Evolutionary conservation across 2,888 invertebrate species (phyloP).

Genomic region (Allolobophora icterica): DNA sequence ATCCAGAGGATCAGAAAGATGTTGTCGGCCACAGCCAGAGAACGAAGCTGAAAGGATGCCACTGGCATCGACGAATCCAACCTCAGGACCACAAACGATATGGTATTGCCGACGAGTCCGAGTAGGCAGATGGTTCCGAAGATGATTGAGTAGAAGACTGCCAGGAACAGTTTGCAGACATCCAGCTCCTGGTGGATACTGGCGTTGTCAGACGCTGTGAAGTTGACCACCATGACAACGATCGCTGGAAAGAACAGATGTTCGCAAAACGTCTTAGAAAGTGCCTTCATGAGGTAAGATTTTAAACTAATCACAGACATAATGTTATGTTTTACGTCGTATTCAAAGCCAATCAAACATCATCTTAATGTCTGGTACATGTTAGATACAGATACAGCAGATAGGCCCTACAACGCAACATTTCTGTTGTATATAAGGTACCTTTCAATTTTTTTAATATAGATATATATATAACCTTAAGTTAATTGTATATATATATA

Average conservation of each 20-base stretch:
- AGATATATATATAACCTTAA: too few relatives aligned
- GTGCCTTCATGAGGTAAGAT: too few relatives aligned
- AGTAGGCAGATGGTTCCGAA: conserved; percentile 43
- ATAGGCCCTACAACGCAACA: not conserved
- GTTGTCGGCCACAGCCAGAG: conserved; percentile 48
- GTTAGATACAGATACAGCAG: not conserved
- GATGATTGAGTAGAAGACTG: conserved; percentile 44
- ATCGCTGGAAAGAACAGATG: not conserved
- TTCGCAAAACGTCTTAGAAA: not conserved
- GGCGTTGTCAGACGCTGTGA: not conserved
- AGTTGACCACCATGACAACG: not conserved
- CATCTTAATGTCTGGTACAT: not conserved
- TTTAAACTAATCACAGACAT: not conserved
- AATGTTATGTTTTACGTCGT: not conserved
- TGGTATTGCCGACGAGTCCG: conserved; percentile 44
- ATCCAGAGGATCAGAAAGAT: conserved; percentile 46
- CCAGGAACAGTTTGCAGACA: conserved; percentile 41
- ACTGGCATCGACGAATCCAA: conserved; percentile 41
- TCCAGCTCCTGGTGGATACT: conserved; percentile 22
- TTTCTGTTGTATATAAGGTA: not conserved
- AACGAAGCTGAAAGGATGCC: conserved; percentile 46
- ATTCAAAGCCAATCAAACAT: not conserved
- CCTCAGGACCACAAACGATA: conserved; percentile 46
- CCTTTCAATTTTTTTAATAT: not conserved
- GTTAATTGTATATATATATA: too few relatives aligned